These are phyloP conservation scores for Eupithecia centaureata DNA, from an alignment of 2,888 invertebrate genomes.

Conservation along the genomic window DNA sequence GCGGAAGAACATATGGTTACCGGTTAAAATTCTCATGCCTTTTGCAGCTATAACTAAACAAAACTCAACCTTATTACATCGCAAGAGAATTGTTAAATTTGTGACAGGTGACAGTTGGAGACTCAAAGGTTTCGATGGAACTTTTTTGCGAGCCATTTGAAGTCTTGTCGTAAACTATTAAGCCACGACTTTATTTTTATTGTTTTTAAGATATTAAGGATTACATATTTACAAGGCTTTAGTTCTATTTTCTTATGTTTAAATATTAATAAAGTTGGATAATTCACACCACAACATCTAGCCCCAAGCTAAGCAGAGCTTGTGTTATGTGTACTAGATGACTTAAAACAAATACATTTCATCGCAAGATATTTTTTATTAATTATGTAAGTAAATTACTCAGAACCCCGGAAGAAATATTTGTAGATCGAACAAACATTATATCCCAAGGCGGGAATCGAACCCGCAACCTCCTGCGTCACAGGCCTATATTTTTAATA, in stretches of 20 bases:
- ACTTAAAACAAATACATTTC: no score
- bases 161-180: not conserved
- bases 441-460: no score
- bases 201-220: not conserved
- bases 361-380: no score
- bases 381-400: no score
- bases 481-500: no score
- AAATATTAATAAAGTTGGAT: no score
- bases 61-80: conserved; percentile 19
- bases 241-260: not conserved
- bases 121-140: not conserved
- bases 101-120: not conserved
- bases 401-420: no score
- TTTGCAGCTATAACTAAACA: conserved; percentile 19
- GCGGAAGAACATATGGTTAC: conserved; percentile 43
- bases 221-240: not conserved
- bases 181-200: not conserved
- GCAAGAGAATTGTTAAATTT: not conserved
- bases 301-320: no score
- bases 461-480: no score
- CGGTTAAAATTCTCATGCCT: conserved; percentile 36
- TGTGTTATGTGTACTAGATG: no score
- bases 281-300: no score
- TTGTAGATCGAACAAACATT: no score
- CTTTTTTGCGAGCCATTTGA: not conserved